phyloP scores from a whole-genome alignment of 2,888 invertebrate species.

The Dicranocentrus wangi region DNA sequence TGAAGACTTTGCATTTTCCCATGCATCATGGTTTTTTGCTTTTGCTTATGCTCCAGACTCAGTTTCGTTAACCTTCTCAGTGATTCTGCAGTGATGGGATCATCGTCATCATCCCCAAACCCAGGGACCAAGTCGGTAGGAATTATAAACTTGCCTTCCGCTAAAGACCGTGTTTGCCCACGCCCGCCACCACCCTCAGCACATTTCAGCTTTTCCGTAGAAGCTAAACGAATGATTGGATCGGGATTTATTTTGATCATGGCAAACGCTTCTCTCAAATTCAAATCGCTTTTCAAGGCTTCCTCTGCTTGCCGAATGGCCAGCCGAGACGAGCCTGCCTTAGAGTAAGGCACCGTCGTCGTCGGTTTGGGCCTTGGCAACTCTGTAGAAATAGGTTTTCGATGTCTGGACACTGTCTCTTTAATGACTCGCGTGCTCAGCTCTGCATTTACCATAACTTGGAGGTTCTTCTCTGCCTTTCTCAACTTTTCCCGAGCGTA shows the following conservation, averaged over 20 bases:
- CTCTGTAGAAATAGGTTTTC: background rate
- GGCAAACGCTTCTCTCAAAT: slow-evolving; percentile 38
- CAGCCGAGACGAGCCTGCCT: slow-evolving; percentile 33
- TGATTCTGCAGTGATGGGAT: slow-evolving; percentile 3
- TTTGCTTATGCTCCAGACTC: slow-evolving; percentile 25
- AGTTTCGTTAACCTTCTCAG: slow-evolving; percentile 20
- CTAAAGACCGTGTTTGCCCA: background rate
- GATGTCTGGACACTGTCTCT: background rate
- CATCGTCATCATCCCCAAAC: background rate
- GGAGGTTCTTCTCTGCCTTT: slow-evolving; percentile 15
- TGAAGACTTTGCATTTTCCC: background rate
- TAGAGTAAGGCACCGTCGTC: no score
- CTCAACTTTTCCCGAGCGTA: slow-evolving; percentile 32
- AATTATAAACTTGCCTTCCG: background rate
- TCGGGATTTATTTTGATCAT: slow-evolving; percentile 44
- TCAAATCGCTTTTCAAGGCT: slow-evolving; percentile 32
- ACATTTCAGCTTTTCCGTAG: background rate
- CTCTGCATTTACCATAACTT: background rate
- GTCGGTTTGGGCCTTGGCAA: background rate
- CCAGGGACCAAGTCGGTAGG: no score
- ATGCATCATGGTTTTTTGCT: slow-evolving; percentile 19
- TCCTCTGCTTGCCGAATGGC: slow-evolving; percentile 6
- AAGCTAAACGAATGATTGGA: slow-evolving; percentile 12
- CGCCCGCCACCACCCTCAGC: no score
- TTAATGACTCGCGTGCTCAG: background rate